These are phyloP conservation scores for Girardinichthys multiradiatus DNA, from an alignment of 2,113 vertebrate species.

Conservation along the genomic window DNA sequence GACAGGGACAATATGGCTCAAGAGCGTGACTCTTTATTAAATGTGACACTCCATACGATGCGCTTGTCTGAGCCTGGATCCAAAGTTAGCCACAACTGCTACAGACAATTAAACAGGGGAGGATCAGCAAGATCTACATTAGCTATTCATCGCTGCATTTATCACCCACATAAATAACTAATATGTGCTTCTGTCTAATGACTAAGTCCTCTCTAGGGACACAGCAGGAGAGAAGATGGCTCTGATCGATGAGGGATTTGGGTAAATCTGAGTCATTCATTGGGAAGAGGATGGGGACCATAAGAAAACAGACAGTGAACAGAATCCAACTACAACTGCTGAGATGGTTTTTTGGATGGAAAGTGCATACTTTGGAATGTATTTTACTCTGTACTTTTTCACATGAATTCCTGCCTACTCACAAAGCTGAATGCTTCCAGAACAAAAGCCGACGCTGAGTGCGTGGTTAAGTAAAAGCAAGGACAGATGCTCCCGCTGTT, in stretches of 20 bases:
- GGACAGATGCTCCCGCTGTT: constrained; percentile 63
- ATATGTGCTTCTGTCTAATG: constrained; percentile 68
- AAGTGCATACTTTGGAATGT: constrained; percentile 18
- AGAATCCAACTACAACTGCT: constrained; percentile 25
- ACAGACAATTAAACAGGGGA: constrained; percentile 44
- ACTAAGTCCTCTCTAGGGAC: constrained; percentile 53
- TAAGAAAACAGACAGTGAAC: constrained; percentile 31
- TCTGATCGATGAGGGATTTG: constrained; percentile 58
- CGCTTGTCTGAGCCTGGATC: constrained; percentile 52
- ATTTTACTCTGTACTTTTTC: constrained; percentile 55
- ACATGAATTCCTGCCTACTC: constrained; percentile 66
- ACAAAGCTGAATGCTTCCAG: constrained; percentile 53
- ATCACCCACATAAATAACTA: constrained; percentile 70
- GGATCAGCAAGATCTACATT: constrained; percentile 57
- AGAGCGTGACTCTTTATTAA: constrained; percentile 54
- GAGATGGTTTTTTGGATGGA: constrained; percentile 11
- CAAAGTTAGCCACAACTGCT: constrained; percentile 32
- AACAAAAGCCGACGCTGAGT: constrained; percentile 60
- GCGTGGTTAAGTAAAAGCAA: constrained; percentile 55
- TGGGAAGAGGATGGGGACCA: constrained; percentile 31
- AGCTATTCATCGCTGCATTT: constrained; percentile 54
- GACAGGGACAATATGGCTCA: constrained; percentile 55
- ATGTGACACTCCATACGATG: constrained; percentile 54
- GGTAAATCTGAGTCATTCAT: constrained; percentile 45
- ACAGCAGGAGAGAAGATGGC: constrained; percentile 25